Conservation (phyloP, 2,797 vertebrate genomes). For the Intellagama lesueurii region DNA sequence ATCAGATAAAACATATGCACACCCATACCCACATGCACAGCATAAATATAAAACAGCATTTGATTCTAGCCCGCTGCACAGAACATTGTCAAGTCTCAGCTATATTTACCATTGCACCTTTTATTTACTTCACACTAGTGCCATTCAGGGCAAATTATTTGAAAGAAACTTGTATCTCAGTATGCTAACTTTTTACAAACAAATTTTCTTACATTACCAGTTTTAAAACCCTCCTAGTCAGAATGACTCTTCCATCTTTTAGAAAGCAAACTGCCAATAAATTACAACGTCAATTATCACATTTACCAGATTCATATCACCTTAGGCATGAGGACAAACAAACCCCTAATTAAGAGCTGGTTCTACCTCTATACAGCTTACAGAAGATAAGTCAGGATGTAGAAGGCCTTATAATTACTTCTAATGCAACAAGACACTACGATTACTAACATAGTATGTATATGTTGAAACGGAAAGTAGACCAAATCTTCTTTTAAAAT, state of each 20-base stretch:
- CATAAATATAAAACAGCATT: too few relatives aligned
- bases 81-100: background rate
- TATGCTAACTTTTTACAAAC: background rate
- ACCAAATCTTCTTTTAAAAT: background rate
- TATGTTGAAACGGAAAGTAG: background rate
- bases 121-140: background rate
- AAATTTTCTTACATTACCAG: background rate
- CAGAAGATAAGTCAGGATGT: background rate
- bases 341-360: background rate
- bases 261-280: slow-evolving; percentile 15
- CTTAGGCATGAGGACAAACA: background rate
- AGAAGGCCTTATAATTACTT: background rate
- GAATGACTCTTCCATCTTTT: slow-evolving; percentile 1
- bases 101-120: background rate
- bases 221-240: background rate
- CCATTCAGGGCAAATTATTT: background rate
- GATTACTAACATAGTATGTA: background rate
- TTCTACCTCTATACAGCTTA: background rate
- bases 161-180: background rate
- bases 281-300: background rate
- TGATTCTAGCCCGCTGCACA: background rate
- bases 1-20: background rate
- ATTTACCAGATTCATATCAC: background rate
- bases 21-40: too few relatives aligned
- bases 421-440: background rate